Conservation (phyloP, 1,140 invertebrate species). For the Rhyzopertha dominica region DNA sequence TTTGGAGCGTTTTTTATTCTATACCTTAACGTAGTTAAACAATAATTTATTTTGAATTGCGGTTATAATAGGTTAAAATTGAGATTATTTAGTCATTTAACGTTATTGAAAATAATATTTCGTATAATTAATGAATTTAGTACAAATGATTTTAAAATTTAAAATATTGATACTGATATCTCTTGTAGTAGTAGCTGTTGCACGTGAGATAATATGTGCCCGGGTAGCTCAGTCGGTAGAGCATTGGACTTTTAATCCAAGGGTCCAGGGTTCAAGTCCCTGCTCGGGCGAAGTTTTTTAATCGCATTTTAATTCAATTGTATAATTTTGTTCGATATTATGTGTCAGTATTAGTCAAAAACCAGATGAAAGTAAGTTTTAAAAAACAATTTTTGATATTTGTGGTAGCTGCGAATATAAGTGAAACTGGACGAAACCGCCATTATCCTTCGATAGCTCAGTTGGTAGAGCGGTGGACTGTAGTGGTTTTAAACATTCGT, state of each 20-base stretch:
- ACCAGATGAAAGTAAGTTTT: background rate
- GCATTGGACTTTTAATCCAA: slow-evolving; percentile 75
- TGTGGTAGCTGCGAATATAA: background rate
- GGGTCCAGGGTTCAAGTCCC: slow-evolving; percentile 75
- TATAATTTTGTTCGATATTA: background rate
- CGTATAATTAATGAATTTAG: too few species aligned
- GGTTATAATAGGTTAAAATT: too few species aligned
- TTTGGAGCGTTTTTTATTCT: background rate
- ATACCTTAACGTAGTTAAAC: background rate
- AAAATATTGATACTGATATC: slow-evolving; percentile 5
- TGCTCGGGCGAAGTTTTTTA: slow-evolving; percentile 58
- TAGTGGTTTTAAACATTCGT: slow-evolving; percentile 17
- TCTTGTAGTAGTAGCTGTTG: background rate
- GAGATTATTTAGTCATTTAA: too few species aligned
- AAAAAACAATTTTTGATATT: slow-evolving; percentile 6
- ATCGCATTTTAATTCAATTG: slow-evolving; percentile 1
- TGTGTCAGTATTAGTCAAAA: background rate
- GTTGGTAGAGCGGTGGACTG: slow-evolving; percentile 38
- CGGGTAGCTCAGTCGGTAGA: slow-evolving; percentile 75
- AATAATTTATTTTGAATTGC: too few species aligned
- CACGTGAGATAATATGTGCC: slow-evolving; percentile 48
- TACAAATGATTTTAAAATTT: too few species aligned
- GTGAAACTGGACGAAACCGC: background rate
- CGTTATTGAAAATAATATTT: too few species aligned
- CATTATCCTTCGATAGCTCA: slow-evolving; percentile 34